A percentile compares a stretch with the other conserved stretches of the same genome.
Evolutionary conservation across 2,113 vertebrate genomes (phyloP).

Genomic region (Rhagologus leucostigma): DNA sequence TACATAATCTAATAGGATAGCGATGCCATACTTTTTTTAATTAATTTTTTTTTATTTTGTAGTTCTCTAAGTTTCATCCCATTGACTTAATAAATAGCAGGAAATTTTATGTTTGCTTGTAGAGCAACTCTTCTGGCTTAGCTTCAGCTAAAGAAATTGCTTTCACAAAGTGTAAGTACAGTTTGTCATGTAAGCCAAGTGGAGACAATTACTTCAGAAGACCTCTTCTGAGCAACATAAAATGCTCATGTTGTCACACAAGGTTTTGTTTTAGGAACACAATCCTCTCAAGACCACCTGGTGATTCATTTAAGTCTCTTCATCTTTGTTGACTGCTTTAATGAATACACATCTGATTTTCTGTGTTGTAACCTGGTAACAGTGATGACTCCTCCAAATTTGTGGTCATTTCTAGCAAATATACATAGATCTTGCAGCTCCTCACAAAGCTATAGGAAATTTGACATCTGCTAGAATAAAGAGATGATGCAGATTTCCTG

Average conservation of each 20-base stretch:
- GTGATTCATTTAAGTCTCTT: neutral
- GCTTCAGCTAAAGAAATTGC: neutral
- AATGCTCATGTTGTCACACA: neutral
- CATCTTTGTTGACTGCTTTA: neutral
- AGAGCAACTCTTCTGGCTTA: neutral
- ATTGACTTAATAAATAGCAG: neutral
- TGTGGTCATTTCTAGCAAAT: neutral
- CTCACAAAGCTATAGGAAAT: neutral
- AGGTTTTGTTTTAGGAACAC: neutral
- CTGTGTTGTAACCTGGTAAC: neutral
- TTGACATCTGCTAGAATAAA: neutral
- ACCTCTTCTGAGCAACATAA: neutral
- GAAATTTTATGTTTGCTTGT: neutral
- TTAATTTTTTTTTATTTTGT: neutral
- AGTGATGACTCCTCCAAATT: neutral
- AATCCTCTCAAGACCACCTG: neutral
- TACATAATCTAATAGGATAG: neutral
- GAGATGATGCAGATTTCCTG: neutral
- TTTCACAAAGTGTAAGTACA: neutral
- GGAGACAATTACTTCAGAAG: neutral
- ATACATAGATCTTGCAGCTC: neutral
- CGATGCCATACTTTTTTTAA: fast-evolving
- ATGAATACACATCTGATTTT: neutral
- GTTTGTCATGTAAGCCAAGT: neutral
- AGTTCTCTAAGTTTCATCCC: neutral